These are phyloP conservation scores for Coleophora flavipennella DNA, from an alignment of 2,888 invertebrate genomes.

Conservation along the genomic window DNA sequence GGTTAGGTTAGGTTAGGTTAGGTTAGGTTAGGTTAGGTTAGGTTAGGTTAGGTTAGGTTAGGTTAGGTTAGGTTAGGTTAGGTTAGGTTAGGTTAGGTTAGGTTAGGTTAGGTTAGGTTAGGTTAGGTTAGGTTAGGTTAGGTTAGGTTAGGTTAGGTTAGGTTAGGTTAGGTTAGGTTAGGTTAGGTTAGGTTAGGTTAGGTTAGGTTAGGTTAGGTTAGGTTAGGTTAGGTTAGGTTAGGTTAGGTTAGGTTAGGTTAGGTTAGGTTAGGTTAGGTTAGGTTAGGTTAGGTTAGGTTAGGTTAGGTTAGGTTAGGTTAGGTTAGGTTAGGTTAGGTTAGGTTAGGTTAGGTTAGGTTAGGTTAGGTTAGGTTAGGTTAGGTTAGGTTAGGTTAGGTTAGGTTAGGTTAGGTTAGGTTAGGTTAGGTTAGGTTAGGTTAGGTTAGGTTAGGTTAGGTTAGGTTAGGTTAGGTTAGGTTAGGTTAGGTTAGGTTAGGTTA, in stretches of 20 bases:
- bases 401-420: conserved; percentile 6
- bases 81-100: conserved; percentile 12
- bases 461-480: conserved; percentile 4
- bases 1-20: conserved; percentile 14
- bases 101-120: conserved; percentile 10
- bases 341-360: conserved; percentile 6
- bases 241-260: conserved; percentile 4
- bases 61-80: conserved; percentile 10
- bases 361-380: conserved; percentile 4
- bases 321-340: conserved; percentile 8
- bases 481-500: conserved; percentile 7
- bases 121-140: conserved; percentile 11
- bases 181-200: conserved; percentile 10
- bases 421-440: conserved; percentile 5
- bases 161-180: conserved; percentile 8
- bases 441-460: conserved; percentile 5
- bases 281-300: conserved; percentile 1
- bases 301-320: not conserved
- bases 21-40: conserved; percentile 12
- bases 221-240: conserved; percentile 5
- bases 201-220: conserved; percentile 9
- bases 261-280: not conserved
- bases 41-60: conserved; percentile 11
- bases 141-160: conserved; percentile 5
- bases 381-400: conserved; percentile 5